phyloP scores from a whole-genome alignment of 1,140 invertebrate genomes.

The Daktulosphaira vitifoliae region DNA sequence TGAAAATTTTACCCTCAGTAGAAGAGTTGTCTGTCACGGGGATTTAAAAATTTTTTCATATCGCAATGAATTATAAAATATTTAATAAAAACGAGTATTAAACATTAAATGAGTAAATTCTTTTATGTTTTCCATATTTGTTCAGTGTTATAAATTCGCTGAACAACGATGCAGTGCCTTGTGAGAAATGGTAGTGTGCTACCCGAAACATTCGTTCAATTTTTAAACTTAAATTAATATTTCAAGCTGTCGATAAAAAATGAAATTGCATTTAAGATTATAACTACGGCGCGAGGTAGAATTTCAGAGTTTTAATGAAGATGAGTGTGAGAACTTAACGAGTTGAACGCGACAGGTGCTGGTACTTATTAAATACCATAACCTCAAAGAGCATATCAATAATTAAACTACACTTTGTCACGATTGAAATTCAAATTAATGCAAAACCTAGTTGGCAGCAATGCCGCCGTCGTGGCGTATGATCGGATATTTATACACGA shows the following conservation, averaged over 20 bases:
- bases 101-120: no score
- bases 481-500: neutral
- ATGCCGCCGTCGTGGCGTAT: neutral
- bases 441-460: constrained; percentile 26
- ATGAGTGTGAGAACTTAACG: neutral
- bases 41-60: constrained; percentile 19
- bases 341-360: neutral
- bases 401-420: constrained; percentile 12
- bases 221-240: no score
- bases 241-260: no score
- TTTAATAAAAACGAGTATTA: no score
- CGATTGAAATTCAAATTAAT: constrained; percentile 16
- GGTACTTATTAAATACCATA: neutral
- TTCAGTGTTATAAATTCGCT: no score
- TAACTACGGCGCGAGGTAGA: no score
- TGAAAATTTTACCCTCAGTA: neutral
- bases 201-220: no score
- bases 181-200: no score
- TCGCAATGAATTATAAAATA: no score
- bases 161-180: no score
- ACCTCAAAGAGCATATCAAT: constrained; percentile 11
- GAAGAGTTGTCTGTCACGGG: neutral
- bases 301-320: neutral
- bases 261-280: no score
- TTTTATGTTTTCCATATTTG: no score